Conservation (phyloP, 2,888 invertebrate genomes). For the Vannuccia rotundouncinata region DNA sequence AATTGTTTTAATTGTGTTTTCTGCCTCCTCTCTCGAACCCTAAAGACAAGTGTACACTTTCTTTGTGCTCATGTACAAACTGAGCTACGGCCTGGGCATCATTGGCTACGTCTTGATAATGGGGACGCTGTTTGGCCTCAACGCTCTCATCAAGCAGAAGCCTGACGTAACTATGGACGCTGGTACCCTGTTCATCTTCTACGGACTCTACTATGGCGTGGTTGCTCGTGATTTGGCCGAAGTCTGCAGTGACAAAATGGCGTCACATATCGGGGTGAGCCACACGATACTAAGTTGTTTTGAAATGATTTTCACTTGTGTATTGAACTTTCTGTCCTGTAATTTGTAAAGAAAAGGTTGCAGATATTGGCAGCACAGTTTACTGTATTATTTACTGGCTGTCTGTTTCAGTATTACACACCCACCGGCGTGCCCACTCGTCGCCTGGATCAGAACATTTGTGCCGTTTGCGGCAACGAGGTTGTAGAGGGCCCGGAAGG, state of each 20-base stretch:
- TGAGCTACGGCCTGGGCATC: constrained; percentile 79
- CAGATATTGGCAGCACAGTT: too few relatives aligned
- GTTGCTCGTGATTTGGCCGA: constrained; percentile 91
- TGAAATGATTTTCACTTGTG: too few relatives aligned
- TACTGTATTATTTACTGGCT: too few relatives aligned
- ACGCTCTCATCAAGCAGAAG: constrained; percentile 63
- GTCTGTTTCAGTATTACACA: constrained; percentile 87
- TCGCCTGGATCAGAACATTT: constrained; percentile 79
- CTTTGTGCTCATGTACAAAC: constrained; percentile 91
- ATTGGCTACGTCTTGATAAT: constrained; percentile 81
- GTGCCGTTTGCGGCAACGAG: constrained; percentile 87
- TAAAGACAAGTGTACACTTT: constrained; percentile 98
- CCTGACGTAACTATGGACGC: constrained; percentile 65
- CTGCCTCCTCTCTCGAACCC: too few relatives aligned
- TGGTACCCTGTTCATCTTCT: constrained; percentile 79
- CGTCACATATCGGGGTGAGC: constrained; percentile 89
- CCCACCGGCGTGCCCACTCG: constrained; percentile 87
- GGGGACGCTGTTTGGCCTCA: constrained; percentile 81
- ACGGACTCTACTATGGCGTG: constrained; percentile 95
- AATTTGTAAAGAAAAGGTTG: too few relatives aligned
- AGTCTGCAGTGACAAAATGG: constrained; percentile 95
- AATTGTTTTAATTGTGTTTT: too few relatives aligned
- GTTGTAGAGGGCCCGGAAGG: constrained; percentile 25
- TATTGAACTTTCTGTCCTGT: too few relatives aligned
- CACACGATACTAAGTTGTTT: too few relatives aligned